Evolutionary conservation across 2,888 invertebrate species (phyloP).

Genomic region (Rhodophaea formosa): DNA sequence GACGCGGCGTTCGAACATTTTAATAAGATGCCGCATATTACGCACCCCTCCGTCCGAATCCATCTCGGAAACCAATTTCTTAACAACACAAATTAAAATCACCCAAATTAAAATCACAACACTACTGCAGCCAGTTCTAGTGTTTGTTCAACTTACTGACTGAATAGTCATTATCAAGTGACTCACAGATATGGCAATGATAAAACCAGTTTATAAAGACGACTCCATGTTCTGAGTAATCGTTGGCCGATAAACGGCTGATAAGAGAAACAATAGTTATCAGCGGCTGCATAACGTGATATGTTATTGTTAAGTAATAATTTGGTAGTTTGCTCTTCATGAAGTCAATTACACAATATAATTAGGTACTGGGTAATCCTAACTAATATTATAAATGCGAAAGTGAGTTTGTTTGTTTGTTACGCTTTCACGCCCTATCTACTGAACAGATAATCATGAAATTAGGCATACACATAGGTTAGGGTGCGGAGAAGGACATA

Average conservation of each 20-base stretch:
- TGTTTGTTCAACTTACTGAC: slow-evolving; percentile 30
- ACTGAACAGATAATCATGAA: too few species aligned
- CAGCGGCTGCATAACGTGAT: background rate
- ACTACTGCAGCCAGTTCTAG: background rate
- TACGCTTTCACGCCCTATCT: too few species aligned
- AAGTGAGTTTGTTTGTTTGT: too few species aligned
- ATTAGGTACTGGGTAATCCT: too few species aligned
- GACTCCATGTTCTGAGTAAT: slow-evolving; percentile 40
- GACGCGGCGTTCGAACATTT: slow-evolving; percentile 62
- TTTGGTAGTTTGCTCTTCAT: background rate
- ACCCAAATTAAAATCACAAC: background rate
- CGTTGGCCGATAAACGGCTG: slow-evolving; percentile 28
- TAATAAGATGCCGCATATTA: slow-evolving; percentile 61
- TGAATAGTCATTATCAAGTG: slow-evolving; percentile 50
- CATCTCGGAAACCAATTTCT: slow-evolving; percentile 31
- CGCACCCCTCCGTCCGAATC: slow-evolving; percentile 26
- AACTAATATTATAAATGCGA: too few species aligned
- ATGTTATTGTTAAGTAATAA: background rate
- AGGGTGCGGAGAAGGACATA: too few species aligned
- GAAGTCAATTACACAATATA: too few species aligned
- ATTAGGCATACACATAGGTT: too few species aligned
- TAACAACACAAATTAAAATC: background rate
- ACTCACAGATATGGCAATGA: slow-evolving; percentile 54
- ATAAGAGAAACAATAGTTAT: slow-evolving; percentile 16
- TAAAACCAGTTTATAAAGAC: slow-evolving; percentile 38